phyloP scores from a whole-genome alignment of 2,888 invertebrate genomes.

The Meliscaeva auricollis region DNA sequence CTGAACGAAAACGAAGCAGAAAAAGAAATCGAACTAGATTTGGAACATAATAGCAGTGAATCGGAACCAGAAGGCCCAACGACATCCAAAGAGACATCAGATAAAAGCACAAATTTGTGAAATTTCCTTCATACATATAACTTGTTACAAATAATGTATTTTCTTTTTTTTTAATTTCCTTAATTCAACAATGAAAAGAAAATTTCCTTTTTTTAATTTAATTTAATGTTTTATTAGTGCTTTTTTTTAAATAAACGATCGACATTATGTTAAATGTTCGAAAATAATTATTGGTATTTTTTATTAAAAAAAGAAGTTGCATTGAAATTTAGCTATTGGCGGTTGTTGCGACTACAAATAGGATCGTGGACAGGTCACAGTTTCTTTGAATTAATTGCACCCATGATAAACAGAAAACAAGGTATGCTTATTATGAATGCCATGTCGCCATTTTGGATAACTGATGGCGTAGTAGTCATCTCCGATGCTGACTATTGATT shows the following conservation, averaged over 20 bases:
- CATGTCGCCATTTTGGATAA: no score
- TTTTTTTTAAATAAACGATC: slow-evolving; percentile 55
- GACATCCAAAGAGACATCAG: slow-evolving; percentile 2
- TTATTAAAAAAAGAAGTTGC: no score
- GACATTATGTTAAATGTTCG: slow-evolving; percentile 29
- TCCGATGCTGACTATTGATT: no score
- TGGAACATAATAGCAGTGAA: slow-evolving; percentile 29
- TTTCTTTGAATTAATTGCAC: no score
- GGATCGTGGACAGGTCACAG: no score
- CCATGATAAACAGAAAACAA: no score
- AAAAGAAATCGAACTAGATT: slow-evolving; percentile 77
- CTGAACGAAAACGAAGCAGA: slow-evolving; percentile 86
- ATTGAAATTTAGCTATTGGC: no score
- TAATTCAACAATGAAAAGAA: slow-evolving; percentile 15
- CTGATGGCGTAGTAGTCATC: no score
- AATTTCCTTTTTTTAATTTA: slow-evolving; percentile 47
- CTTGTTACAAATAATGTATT: neutral
- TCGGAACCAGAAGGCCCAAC: slow-evolving; percentile 40
- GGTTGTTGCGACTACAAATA: no score
- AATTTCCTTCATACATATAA: neutral
- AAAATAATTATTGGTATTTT: neutral
- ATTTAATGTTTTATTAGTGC: slow-evolving; percentile 42
- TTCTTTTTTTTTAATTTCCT: slow-evolving; percentile 17
- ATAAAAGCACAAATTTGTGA: slow-evolving; percentile 13
- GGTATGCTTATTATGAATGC: no score